Evolutionary conservation across 2,113 vertebrate genomes (phyloP), one percentile per base, ranked within the genome.

Genomic region (Grammomys surdaster): DNA sequence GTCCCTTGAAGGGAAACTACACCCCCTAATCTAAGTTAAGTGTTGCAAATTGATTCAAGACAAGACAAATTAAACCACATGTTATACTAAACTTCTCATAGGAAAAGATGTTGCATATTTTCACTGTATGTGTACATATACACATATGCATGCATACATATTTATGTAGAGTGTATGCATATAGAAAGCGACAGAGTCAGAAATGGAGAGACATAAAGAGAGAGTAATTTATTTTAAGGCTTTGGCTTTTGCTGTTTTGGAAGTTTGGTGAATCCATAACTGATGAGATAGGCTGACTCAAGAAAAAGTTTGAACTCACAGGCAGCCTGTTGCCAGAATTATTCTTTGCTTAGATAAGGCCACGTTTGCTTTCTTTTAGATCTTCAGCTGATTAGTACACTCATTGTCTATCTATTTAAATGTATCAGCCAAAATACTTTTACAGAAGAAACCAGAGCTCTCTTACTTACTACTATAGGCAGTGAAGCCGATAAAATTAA

Each of bases 381-480:
- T 10, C 5, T 88, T 94, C 24, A 31, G 9, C 7, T 76, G 17
- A 90, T 17, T 22, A 54, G 28, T 85, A 80, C 48, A 46, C 40
- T 86, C 46, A 76, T 58, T 75, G 12, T 63, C 60, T 36, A 56
- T 33, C 82, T 85, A 93, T 72, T 75, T 65, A 91, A 96, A 72
- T 86, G 54, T 87, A 14, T 86, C 3, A 95, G 36, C 8, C 31
- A 75, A 90, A 82, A 46, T 1, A 70, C 7, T 31, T 90, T 90
- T 22, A 58, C 5, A 93, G 43, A 89, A 95, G 78, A 13, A 85
- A 80, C 36, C 24, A 86, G 65, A 73, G 36, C 70, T 91, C 67
- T 91, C 72, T 93, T 73, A 40, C 72, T 93, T 73, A 40, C 26
- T 56, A 28, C 10, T 26, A 22, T 24, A 69, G 11, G 13, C 63